Evolutionary conservation across 2,888 invertebrate genomes (phyloP).

Genomic region (Philereme vetulata): DNA sequence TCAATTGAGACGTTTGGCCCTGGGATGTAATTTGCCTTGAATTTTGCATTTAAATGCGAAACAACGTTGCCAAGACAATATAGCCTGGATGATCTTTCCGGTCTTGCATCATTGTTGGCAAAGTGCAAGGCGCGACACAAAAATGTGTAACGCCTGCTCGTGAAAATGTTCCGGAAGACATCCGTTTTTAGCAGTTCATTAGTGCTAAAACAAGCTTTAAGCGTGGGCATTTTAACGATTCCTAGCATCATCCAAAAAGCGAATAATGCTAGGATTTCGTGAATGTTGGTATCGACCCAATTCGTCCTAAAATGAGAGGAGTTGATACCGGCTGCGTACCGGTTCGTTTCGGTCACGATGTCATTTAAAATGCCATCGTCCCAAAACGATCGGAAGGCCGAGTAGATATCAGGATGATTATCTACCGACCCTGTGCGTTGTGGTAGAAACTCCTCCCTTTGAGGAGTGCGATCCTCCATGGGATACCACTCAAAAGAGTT

Average conservation of each 20-base stretch:
- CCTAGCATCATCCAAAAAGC: slow-evolving; percentile 7
- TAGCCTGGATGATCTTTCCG: background rate
- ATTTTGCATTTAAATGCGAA: slow-evolving; percentile 2
- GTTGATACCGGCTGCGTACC: slow-evolving; percentile 17
- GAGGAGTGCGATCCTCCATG: slow-evolving; percentile 1
- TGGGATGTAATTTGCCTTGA: background rate
- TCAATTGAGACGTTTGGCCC: background rate
- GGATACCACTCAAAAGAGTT: background rate
- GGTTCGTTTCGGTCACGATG: slow-evolving; percentile 24
- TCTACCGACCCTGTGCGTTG: background rate
- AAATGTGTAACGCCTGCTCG: background rate
- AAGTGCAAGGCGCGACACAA: slow-evolving; percentile 1
- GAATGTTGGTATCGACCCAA: slow-evolving; percentile 17
- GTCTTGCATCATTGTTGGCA: background rate
- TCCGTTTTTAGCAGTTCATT: too few relatives aligned
- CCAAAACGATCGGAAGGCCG: slow-evolving; percentile 28
- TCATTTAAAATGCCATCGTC: slow-evolving; percentile 16
- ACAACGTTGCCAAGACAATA: slow-evolving; percentile 4
- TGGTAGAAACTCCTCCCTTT: background rate
- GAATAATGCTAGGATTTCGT: slow-evolving; percentile 19
- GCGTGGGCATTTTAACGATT: background rate
- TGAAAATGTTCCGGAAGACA: background rate
- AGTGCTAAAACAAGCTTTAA: too few relatives aligned
- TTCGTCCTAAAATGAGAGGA: slow-evolving; percentile 6
- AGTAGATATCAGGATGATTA: slow-evolving; percentile 12